Base-by-base conservation (phyloP, 30 jellyfish, hydroid and myxozoan genomes). In the Cassiopea xamachana region DNA sequence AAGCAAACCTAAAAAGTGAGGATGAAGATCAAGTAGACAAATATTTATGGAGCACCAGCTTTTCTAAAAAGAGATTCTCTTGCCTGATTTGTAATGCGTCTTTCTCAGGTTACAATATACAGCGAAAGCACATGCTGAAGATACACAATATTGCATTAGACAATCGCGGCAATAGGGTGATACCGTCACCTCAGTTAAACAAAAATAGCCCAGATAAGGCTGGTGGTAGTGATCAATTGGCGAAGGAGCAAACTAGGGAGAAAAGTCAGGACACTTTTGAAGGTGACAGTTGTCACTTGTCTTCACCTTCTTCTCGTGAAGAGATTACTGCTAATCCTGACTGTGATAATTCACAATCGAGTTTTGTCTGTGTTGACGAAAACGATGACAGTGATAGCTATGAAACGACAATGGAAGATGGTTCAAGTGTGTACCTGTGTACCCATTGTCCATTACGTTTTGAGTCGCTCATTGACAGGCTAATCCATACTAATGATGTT, bases 51-150 rank as follows among this genome's bases (percentile, higher is more conserved):
- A 47, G 69, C 46, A 49, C 89, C 1, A 81, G 77, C 69, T 69
- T 87, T 61, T 12, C 83, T 14, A 47, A 60, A 69, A 87, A 87
- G 83, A 76, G 55, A 48, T 87, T 75, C 44, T 70, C 45, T 19
- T 87, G 94, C 85, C 46, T 75, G 58, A 59, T 81, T n/a, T 87
- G 94, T 77, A 89, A 79, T 43, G 50, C 18, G 9, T 19, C 69
- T 17, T 87, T 87, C 47, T 78, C 94, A 2, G 94, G 94, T 0
- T 87, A 7, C 77, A 39, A 59, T 46, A 78, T 87, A 0, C 84
- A 51, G 60, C 62, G 85, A 64, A 64, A 19, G 77, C 94, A 87
- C 94, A 60, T 87, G 89, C 46, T 17, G 13, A 83, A 19, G 16
- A 27, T 27, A 1, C 94, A 87, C 77, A 73, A 64, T 69, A 78